These are phyloP conservation scores for Pristionchus maxplancki DNA, from an alignment of 2,888 invertebrate species.

Conservation along the genomic window DNA sequence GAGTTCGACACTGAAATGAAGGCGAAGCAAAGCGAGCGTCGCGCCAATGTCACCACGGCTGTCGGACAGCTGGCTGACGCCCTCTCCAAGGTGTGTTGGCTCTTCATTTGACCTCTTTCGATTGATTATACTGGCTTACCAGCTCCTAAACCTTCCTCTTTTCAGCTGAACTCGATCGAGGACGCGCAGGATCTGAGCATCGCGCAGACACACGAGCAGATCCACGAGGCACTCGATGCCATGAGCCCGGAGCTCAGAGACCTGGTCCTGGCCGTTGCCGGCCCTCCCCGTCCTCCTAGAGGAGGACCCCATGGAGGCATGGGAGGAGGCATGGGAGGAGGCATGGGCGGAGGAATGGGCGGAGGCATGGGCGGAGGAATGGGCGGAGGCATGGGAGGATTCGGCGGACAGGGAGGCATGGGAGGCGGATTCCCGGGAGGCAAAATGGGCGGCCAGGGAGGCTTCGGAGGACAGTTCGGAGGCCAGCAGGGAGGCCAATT, in stretches of 20 bases:
- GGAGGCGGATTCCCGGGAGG: slow-evolving; percentile 14
- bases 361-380: not conserved
- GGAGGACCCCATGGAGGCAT: not conserved
- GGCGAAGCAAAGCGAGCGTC: not conserved
- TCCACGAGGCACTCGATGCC: not conserved
- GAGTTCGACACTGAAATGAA: slow-evolving; percentile 30
- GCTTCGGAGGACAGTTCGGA: not conserved
- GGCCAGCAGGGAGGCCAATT: not conserved
- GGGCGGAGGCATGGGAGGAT: not conserved
- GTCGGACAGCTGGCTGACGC: slow-evolving; percentile 8
- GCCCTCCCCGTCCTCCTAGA: not conserved
- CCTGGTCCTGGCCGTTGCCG: not conserved
- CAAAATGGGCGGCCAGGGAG: not conserved
- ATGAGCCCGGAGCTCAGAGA: not conserved
- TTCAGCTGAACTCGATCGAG: not conserved
- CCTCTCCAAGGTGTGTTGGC: not conserved
- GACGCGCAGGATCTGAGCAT: slow-evolving; percentile 26
- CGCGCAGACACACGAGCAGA: slow-evolving; percentile 1
- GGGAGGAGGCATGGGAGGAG: slow-evolving; percentile 3
- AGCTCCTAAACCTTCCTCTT: not conserved
- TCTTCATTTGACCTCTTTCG: not conserved
- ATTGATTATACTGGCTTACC: not conserved
- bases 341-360: not conserved
- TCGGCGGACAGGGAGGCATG: not conserved
- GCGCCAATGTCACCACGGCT: not conserved